Percentiles rank a stretch among this genome's conserved stretches.
Evolutionary conservation across 2,113 vertebrate genomes (phyloP).

Genomic region (Calyptommatus sinebrachiatus): DNA sequence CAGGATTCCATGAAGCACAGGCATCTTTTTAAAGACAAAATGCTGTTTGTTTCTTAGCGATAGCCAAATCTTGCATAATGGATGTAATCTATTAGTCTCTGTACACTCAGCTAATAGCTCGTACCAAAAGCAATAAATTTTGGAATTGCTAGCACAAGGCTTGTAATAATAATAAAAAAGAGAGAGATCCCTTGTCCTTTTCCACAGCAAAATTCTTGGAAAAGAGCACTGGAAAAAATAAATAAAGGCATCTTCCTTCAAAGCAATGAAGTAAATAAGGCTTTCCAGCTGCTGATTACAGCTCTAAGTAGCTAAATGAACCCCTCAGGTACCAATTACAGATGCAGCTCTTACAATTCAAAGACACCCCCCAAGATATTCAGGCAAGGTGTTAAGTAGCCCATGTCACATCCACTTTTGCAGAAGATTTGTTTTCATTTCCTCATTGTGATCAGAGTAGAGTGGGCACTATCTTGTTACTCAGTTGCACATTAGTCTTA

Average conservation of each 20-base stretch:
- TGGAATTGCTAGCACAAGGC: conserved; percentile 35
- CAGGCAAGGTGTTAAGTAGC: conserved; percentile 31
- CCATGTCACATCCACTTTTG: conserved; percentile 13
- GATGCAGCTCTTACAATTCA: conserved; percentile 31
- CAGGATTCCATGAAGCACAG: conserved; percentile 29
- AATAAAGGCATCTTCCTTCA: conserved; percentile 40
- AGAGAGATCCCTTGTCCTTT: conserved; percentile 47
- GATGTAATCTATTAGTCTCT: conserved; percentile 50
- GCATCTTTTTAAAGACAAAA: conserved; percentile 29
- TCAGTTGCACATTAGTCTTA: not conserved
- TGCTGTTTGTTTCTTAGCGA: conserved; percentile 45
- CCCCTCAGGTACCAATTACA: conserved; percentile 49
- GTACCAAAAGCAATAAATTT: conserved; percentile 50
- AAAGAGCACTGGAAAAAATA: conserved; percentile 62
- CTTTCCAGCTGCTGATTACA: conserved; percentile 56
- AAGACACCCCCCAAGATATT: conserved; percentile 41
- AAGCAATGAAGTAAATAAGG: conserved; percentile 53
- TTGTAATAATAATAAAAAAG: conserved; percentile 21
- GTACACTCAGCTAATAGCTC: conserved; percentile 51
- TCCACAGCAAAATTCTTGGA: conserved; percentile 53
- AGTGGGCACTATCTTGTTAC: conserved; percentile 17
- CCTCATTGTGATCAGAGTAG: conserved; percentile 1
- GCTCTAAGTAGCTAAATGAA: conserved; percentile 44
- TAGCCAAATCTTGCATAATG: conserved; percentile 43
- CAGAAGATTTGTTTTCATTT: conserved; percentile 23